A percentile compares a stretch with the other conserved stretches of the same genome.
Conservation (phyloP, 2,888 invertebrate genomes). For the Psylliodes chrysocephalus region DNA sequence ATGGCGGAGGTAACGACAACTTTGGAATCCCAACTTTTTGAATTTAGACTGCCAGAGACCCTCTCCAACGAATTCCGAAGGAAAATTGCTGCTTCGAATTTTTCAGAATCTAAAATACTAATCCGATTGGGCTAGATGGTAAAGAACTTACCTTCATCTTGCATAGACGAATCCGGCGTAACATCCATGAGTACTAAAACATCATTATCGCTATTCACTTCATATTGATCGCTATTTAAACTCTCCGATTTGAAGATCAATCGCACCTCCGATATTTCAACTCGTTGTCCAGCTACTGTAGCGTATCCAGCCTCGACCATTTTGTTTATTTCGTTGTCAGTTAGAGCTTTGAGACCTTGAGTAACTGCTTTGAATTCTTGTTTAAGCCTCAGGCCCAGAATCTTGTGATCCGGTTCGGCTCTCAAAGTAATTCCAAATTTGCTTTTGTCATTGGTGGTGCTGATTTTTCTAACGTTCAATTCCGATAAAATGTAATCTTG, state of each 20-base stretch:
- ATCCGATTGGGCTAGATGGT: too few species aligned
- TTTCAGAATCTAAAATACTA: too few species aligned
- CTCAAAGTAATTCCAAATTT: constrained; percentile 86
- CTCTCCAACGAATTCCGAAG: too few species aligned
- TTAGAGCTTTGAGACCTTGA: constrained; percentile 81
- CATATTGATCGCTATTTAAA: constrained; percentile 77
- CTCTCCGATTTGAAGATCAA: constrained; percentile 81
- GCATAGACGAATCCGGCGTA: constrained; percentile 87
- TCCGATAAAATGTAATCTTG: constrained; percentile 91
- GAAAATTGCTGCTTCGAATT: too few species aligned
- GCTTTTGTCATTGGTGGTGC: constrained; percentile 87
- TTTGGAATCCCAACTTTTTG: too few species aligned
- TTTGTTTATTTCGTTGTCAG: constrained; percentile 81
- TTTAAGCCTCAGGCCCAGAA: constrained; percentile 88
- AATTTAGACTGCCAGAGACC: too few species aligned
- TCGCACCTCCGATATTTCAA: constrained; percentile 83
- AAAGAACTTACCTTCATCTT: constrained; percentile 97
- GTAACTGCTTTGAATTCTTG: constrained; percentile 90
- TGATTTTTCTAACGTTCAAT: constrained; percentile 88
- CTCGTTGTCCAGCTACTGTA: constrained; percentile 77
- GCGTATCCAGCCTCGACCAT: constrained; percentile 78
- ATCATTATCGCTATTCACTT: constrained; percentile 91
- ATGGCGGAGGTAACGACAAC: too few species aligned
- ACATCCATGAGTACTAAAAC: constrained; percentile 90
- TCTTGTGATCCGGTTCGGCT: constrained; percentile 95